Percentiles rank a stretch among this genome's conserved stretches.
phyloP scores from a whole-genome alignment of 2,888 invertebrate species.

The Chymomyza amoena region DNA sequence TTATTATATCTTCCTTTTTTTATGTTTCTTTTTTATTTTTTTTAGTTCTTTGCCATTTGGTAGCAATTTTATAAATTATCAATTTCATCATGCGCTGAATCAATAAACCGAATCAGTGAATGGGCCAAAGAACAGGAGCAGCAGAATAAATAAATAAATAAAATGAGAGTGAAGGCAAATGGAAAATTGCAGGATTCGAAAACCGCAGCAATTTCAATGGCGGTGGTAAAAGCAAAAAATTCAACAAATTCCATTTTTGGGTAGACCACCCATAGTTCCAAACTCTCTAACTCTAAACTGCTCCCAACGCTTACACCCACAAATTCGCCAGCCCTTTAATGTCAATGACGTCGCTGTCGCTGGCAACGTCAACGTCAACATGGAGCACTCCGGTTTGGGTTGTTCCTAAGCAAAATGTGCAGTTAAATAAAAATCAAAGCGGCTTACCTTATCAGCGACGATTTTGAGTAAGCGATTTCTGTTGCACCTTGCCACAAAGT shows the following conservation, averaged over 20 bases:
- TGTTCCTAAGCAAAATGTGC: constrained; percentile 62
- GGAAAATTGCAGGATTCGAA: constrained; percentile 50
- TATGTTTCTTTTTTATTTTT: not conserved
- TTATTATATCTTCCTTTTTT: not conserved
- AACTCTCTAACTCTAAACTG: not conserved
- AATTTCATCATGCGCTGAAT: constrained; percentile 54
- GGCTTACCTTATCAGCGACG: constrained; percentile 67
- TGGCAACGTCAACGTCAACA: not conserved
- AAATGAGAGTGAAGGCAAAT: constrained; percentile 49
- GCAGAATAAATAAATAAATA: constrained; percentile 35
- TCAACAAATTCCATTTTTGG: not conserved
- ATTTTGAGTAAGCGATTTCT: constrained; percentile 32
- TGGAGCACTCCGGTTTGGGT: not conserved
- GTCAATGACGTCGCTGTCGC: constrained; percentile 24
- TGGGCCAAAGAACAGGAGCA: constrained; percentile 29
- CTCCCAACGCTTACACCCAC: constrained; percentile 42
- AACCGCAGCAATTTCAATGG: constrained; percentile 48
- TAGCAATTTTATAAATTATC: constrained; percentile 68
- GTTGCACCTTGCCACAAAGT: not conserved
- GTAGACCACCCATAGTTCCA: not conserved
- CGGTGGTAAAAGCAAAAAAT: constrained; percentile 25
- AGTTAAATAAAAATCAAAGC: constrained; percentile 72
- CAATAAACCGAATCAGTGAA: constrained; percentile 19
- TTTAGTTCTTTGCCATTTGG: constrained; percentile 44
- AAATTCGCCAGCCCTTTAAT: constrained; percentile 59